Evolutionary conservation across 2,888 invertebrate genomes (phyloP), one percentile per base, ranked within the genome.

Genomic region (Drosophila mulleri): DNA sequence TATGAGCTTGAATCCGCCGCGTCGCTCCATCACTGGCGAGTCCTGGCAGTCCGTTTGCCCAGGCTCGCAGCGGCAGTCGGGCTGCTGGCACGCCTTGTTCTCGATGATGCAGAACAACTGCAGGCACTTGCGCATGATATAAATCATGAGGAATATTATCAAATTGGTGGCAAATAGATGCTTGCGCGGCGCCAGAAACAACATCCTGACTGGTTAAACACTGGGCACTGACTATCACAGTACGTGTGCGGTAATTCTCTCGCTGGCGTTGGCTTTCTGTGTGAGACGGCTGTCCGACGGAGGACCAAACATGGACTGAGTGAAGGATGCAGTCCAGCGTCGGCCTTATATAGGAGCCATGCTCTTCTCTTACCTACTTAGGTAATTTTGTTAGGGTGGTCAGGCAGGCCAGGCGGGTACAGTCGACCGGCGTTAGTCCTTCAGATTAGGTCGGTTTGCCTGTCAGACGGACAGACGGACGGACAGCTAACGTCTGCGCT

Each of bases 71-170:
- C 66, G 59, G 58, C 85, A 82, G 18, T 80, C 62, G 14, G 60
- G 59, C 44, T 82, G 50, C 56, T 75, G 45, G 65, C 83, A 79
- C 20, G 76, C 66, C 67, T 82, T 81, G 42, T 82, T 78, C 78
- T 91, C 90, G 52, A 90, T 88, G 20, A 88, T 80, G 73, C 91
- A 91, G 64, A 91, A 91, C 37, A 90, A 47, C 41, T 83, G 82
- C 29, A 91, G 60, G 35, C 83, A 82, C 70, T 91, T 91, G 26
- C 83, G 82, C 72, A 90, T 75, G n/a, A 90, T 68, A 5, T 82
- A 88, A 63, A 91, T 90, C 66, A 91, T 60, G 18, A 91, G 61
- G n/a, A 91, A 68, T 12, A 88, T 78, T 35, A 91, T 65, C 60
- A 91, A 63, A 54, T 91, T 90, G 78, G 82, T 88, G 54, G 83